These are phyloP conservation scores for Trachelipus rathkii DNA, from an alignment of 1,140 invertebrate species.

Conservation along the genomic window DNA sequence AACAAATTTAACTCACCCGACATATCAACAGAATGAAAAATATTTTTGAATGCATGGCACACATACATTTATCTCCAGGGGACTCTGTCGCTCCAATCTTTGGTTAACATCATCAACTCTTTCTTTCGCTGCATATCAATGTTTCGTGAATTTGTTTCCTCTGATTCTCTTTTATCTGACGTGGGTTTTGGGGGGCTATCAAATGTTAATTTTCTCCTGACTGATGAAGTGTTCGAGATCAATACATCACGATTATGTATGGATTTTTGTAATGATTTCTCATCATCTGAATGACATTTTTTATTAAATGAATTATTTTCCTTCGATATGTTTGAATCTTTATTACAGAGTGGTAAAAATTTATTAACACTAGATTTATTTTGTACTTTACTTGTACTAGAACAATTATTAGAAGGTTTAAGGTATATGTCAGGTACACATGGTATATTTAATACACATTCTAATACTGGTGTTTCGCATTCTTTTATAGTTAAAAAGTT, in stretches of 20 bases:
- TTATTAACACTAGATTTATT: background rate
- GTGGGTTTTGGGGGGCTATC: background rate
- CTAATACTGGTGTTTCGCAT: background rate
- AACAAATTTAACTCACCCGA: slow-evolving; percentile 56
- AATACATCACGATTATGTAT: background rate
- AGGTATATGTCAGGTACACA: background rate
- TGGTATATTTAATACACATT: background rate
- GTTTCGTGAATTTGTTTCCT: background rate
- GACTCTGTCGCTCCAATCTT: no score
- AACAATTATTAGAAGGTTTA: background rate
- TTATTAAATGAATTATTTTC: background rate
- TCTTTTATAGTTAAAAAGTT: background rate
- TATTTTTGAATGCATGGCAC: no score
- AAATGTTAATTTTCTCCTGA: slow-evolving; percentile 6
- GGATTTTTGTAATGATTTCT: slow-evolving; percentile 1
- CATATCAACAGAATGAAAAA: no score
- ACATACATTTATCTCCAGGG: no score
- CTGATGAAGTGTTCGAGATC: background rate
- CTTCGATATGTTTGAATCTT: background rate
- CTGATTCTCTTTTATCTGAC: slow-evolving; percentile 22
- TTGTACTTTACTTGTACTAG: background rate
- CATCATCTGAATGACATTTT: slow-evolving; percentile 10
- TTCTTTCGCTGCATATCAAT: no score
- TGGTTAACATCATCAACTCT: no score
- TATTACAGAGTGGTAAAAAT: background rate